phyloP scores from a whole-genome alignment of 2,797 vertebrate species.

The Micrastur ruficollis region DNA sequence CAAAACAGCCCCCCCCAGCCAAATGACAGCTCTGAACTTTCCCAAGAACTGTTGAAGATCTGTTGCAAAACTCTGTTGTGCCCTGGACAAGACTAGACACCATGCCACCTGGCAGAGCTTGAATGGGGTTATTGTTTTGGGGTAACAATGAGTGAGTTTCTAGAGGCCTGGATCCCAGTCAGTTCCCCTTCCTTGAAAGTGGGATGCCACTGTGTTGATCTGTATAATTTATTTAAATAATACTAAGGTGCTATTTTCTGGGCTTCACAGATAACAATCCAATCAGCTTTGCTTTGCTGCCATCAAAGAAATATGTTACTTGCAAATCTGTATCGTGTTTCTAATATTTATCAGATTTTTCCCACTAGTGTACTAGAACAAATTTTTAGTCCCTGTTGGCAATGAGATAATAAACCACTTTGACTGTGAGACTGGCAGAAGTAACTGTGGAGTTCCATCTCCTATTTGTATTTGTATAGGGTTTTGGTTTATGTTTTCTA shows the following conservation, averaged over 20 bases:
- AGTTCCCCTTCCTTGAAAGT: neutral
- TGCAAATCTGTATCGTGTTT: neutral
- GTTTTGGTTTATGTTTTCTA: neutral
- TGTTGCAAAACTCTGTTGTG: neutral
- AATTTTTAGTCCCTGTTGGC: constrained; percentile 40
- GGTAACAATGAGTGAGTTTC: neutral
- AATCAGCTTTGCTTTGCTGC: constrained; percentile 39
- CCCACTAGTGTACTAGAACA: constrained; percentile 24
- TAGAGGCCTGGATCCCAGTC: neutral
- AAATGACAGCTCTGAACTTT: neutral
- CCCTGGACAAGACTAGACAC: neutral
- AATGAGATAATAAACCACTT: neutral
- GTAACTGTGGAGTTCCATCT: neutral
- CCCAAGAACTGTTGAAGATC: neutral
- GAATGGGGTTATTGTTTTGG: neutral
- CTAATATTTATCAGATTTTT: constrained; percentile 65
- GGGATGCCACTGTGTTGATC: no score
- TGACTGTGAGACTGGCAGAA: neutral
- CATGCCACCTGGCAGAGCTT: neutral
- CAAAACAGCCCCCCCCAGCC: neutral
- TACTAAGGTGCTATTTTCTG: neutral
- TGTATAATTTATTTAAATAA: neutral
- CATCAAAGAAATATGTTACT: neutral
- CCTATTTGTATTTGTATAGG: neutral
- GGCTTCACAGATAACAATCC: neutral